Conservation (phyloP, 1,140 invertebrate genomes). For the Scaptomyza pallida region DNA sequence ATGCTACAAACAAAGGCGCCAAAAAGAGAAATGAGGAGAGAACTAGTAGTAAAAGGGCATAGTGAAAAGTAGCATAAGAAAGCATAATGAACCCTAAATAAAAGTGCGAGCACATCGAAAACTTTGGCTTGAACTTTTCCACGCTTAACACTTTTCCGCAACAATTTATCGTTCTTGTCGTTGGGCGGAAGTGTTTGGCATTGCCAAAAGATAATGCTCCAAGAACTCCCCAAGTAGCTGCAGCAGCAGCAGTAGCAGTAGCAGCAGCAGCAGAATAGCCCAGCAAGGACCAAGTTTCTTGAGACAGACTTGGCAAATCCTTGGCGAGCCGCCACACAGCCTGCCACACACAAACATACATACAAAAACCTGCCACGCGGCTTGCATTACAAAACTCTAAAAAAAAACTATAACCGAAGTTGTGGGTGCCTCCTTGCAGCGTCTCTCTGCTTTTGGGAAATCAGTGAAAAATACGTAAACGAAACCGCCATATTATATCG, state of each 20-base stretch:
- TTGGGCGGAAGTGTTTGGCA: constrained; percentile 64
- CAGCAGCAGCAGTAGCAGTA: constrained; percentile 4
- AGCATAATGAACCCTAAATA: constrained; percentile 73
- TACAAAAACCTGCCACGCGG: constrained; percentile 25
- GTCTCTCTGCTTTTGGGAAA: constrained; percentile 46
- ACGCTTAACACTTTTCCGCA: constrained; percentile 70
- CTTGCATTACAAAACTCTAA: constrained; percentile 47
- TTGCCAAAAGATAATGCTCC: constrained; percentile 63
- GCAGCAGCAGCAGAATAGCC: constrained; percentile 1
- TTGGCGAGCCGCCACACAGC: constrained; percentile 26
- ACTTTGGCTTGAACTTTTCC: constrained; percentile 65
- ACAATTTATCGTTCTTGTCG: constrained; percentile 70
- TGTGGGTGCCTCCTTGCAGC: constrained; percentile 15
- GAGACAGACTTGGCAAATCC: constrained; percentile 46
- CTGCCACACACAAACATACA: constrained; percentile 4
- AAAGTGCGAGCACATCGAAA: constrained; percentile 57
- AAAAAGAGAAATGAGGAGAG: neutral
- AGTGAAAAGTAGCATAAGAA: constrained; percentile 30
- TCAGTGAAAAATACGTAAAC: constrained; percentile 58
- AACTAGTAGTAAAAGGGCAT: neutral
- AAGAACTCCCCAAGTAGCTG: constrained; percentile 19
- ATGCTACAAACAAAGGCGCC: constrained; percentile 47
- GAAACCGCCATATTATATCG: constrained; percentile 65
- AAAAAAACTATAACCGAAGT: constrained; percentile 50
- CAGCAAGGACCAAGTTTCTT: constrained; percentile 60